Conservation (phyloP, 2,888 invertebrate genomes). For the Eustalomyia histrio region DNA sequence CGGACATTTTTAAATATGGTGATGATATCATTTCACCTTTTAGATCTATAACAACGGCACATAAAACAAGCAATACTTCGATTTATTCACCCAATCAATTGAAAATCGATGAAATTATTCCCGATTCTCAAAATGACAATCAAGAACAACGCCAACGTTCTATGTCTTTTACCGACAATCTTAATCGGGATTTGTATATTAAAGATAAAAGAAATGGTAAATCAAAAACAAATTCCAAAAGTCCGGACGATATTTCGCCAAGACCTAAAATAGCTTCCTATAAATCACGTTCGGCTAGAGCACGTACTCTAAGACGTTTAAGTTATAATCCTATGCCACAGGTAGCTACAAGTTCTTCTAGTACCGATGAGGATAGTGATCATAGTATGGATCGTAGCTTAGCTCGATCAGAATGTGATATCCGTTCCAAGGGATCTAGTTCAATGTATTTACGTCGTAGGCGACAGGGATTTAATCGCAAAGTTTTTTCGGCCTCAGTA, state of each 20-base stretch:
- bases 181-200: conserved; percentile 74
- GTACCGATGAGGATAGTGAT: conserved; percentile 80
- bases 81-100: conserved; percentile 70
- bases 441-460: conserved; percentile 71
- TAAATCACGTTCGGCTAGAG: conserved; percentile 81
- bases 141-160: conserved; percentile 78
- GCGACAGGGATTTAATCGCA: conserved; percentile 75
- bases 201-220: conserved; percentile 63
- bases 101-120: conserved; percentile 52
- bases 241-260: conserved; percentile 27
- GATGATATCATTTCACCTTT: conserved; percentile 73
- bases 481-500: conserved; percentile 73
- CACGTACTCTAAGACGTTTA: conserved; percentile 81
- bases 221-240: conserved; percentile 24
- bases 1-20: conserved; percentile 67
- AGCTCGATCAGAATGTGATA: conserved; percentile 82
- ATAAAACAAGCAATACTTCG: conserved; percentile 74
- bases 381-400: conserved; percentile 76
- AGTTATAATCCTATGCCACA: conserved; percentile 82
- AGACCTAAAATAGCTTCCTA: conserved; percentile 69
- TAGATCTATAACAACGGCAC: conserved; percentile 70
- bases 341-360: conserved; percentile 81
- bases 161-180: conserved; percentile 81
- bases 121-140: conserved; percentile 65
- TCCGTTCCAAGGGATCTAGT: conserved; percentile 77